Evolutionary conservation across 2,113 vertebrate species (phyloP).

Genomic region (Sciurus niger): DNA sequence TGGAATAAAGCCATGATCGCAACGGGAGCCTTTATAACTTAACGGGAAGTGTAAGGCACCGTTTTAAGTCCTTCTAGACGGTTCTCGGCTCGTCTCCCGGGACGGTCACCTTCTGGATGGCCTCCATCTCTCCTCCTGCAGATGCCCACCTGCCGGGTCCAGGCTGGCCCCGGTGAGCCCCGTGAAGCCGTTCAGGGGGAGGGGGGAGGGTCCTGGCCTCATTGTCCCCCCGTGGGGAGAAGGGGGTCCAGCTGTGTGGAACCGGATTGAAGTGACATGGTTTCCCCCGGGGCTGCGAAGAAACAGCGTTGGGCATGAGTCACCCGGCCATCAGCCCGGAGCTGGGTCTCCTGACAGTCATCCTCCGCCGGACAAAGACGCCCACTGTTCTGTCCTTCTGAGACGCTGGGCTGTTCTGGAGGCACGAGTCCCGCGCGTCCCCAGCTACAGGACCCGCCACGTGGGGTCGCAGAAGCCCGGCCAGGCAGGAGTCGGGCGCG

Average conservation of each 20-base stretch:
- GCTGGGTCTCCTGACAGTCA: slow-evolving; percentile 25
- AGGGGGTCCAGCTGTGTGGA: background rate
- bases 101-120: slow-evolving; percentile 56
- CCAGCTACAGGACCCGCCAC: background rate
- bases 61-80: slow-evolving; percentile 78
- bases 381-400: background rate
- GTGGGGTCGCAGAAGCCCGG: background rate
- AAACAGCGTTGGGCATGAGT: background rate
- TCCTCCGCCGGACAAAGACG: background rate
- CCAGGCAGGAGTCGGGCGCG: background rate
- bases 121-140: slow-evolving; percentile 65
- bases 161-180: slow-evolving; percentile 16
- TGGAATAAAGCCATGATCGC: slow-evolving; percentile 69
- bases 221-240: background rate
- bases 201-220: background rate
- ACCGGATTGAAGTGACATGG: background rate
- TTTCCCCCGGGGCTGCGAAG: background rate
- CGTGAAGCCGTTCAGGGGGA: background rate
- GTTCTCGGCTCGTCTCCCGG: slow-evolving; percentile 70
- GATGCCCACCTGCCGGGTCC: background rate
- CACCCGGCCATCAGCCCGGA: background rate
- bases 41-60: slow-evolving; percentile 59
- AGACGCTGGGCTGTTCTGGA: background rate
- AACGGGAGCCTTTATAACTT: slow-evolving; percentile 61
- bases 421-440: background rate